A percentile compares a stretch with the other conserved stretches of the same genome.
These are phyloP conservation scores for Andrena trimmerana DNA, from an alignment of 2,888 invertebrate species.

Conservation along the genomic window DNA sequence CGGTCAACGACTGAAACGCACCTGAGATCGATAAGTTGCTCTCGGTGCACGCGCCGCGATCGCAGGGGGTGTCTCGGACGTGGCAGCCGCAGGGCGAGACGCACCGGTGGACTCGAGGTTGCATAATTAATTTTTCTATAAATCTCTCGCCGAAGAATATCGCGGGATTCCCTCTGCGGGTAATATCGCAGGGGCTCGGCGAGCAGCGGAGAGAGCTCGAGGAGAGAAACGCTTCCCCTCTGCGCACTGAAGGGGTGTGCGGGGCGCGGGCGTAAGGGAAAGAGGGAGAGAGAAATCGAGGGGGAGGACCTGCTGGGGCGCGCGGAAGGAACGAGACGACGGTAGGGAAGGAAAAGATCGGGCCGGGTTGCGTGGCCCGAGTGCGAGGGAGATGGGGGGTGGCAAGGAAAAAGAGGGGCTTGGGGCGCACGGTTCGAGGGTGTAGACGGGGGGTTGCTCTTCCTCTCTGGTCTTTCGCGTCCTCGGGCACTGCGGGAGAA, in stretches of 20 bases:
- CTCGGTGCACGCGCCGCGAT: constrained; percentile 7
- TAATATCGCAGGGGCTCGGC: constrained; percentile 66
- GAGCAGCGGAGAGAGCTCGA: constrained; percentile 61
- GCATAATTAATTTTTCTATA: constrained; percentile 73
- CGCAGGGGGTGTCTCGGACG: background rate
- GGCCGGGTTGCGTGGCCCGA: constrained; percentile 15
- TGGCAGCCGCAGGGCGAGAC: background rate
- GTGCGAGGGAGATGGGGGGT: constrained; percentile 27
- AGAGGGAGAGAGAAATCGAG: constrained; percentile 51
- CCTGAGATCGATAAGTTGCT: constrained; percentile 43
- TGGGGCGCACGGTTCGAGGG: background rate
- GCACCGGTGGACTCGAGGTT: constrained; percentile 49
- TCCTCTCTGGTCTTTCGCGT: constrained; percentile 62
- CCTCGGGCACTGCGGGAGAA: constrained; percentile 55
- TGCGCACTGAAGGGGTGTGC: constrained; percentile 48
- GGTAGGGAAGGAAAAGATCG: constrained; percentile 51
- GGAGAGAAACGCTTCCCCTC: constrained; percentile 73
- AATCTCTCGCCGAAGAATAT: constrained; percentile 77
- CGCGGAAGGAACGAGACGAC: constrained; percentile 30
- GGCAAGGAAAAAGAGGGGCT: constrained; percentile 8
- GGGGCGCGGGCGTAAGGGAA: constrained; percentile 39
- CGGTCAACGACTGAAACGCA: constrained; percentile 47
- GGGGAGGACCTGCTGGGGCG: constrained; percentile 35
- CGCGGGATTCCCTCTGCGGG: constrained; percentile 75
- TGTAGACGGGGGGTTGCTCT: constrained; percentile 57